Evolutionary conservation across 2,113 vertebrate species (phyloP), one percentile per base, ranked within the genome.

Genomic region (Tympanuchus pallidicinctus): DNA sequence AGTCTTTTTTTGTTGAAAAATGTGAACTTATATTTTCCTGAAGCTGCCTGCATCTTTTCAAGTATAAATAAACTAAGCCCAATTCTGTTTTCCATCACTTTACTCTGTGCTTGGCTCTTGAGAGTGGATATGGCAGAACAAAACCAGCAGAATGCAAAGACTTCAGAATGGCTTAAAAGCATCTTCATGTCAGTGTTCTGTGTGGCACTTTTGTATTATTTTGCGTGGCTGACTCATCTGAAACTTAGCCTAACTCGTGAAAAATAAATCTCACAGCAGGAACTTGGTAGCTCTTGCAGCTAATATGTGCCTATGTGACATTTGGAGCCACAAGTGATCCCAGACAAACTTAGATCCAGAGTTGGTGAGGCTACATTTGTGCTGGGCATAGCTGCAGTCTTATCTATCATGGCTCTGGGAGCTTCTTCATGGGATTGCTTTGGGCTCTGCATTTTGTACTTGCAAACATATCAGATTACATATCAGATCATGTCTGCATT

Each of bases 291-390:
- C 27, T 82, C 24, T 21, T 60, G 13, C 64, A 56, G 42, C 28
- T 59, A 34, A 34, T 36, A 11, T n/a, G n/a, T 22, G 4, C 4
- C 17, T 2, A 1, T 15, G 43, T 6, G 45, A 48, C 13, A 4
- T 64, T 24, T 75, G 18, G 38, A 43, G 40, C 34, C 52, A 27
- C 8, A 66, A 87, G 34, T 36, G 30, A n/a, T 75, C 20, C 52
- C n/a, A 85, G 70, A 11, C 2, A 48, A 4, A 11, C 45, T 85
- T 47, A 71, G 27, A 28, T 20, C 8, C 9, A 30, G 22, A 69
- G 24, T 0, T 30, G 15, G 13, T 52, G 77, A 42, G 36, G 42
- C 3, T 66, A 8, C 6, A 18, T 50, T 30, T 24, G 52, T 64
- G 36, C 6, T 65, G 24, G 28, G 13, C 48, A 13, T 19, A 6